These are phyloP conservation scores for Avahi laniger DNA, from an alignment of 2,797 vertebrate genomes.

Conservation along the genomic window DNA sequence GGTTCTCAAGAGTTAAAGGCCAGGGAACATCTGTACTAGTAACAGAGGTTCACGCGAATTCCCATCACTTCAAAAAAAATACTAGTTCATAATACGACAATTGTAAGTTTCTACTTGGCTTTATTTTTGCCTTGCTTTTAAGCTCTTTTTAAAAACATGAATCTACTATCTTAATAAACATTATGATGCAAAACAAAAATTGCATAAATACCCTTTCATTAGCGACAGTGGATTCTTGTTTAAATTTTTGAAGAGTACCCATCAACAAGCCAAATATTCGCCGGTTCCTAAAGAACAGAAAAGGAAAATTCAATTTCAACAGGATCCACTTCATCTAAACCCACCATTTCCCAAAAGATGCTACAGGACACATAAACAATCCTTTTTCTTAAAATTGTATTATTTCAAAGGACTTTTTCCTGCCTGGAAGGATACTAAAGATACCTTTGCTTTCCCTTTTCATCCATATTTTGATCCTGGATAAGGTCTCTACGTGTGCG, in stretches of 20 bases:
- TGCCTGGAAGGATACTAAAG: background rate
- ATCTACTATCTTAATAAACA: background rate
- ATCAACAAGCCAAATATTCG: conserved; percentile 99
- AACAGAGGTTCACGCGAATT: background rate
- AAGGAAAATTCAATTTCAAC: conserved; percentile 44
- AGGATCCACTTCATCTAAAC: background rate
- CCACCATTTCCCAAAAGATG: background rate
- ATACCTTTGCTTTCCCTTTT: conserved; percentile 98
- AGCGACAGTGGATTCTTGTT: conserved; percentile 97
- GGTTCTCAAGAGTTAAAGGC: background rate
- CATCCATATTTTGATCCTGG: conserved; percentile 99
- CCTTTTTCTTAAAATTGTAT: background rate
- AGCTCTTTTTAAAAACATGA: background rate
- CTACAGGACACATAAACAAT: background rate
- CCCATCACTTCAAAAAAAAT: background rate
- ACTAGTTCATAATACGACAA: background rate
- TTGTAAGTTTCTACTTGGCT: background rate
- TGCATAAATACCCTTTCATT: conserved; percentile 91
- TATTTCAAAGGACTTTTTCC: background rate
- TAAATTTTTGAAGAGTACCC: conserved; percentile 99
- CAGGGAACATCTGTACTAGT: background rate
- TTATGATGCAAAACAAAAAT: background rate
- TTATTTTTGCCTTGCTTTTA: background rate
- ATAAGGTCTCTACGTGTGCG: conserved; percentile 99
- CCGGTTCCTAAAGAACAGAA: conserved; percentile 91